Evolutionary conservation across 2,797 vertebrate genomes (phyloP), one percentile per base, ranked within the genome.

Genomic region (Stomatorhinus walkeri): DNA sequence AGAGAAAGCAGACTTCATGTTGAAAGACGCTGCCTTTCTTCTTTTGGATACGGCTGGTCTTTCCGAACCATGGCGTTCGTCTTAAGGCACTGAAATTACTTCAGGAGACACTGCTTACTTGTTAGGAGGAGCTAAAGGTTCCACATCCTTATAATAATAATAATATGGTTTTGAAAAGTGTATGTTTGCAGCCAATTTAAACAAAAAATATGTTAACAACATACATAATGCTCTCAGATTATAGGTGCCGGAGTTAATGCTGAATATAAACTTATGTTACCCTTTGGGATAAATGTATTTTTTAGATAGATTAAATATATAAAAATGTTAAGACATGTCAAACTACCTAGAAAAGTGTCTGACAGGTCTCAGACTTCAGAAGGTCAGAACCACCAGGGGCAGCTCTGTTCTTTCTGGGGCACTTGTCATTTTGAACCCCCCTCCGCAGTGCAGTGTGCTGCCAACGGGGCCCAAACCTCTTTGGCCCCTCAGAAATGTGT

Each of bases 1-100:
- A 87, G 14, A 16, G 85, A 87, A 87, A 87, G 85, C 85, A 87
- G 85, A 87, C 85, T 16, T 28, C 1, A 40, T 19, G 28, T 49
- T 28, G 9, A 72, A 24, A 72, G 51, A 54, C 6, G 48, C 40
- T 49, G 79, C 79, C 40, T 84, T 49, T 49, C 43, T 49, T 9
- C 3, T 84, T 51, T 49, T 22, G 43, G 9, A 51, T 4, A 79
- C 14, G 16, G 4, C 14, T 54, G 3, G 72, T 79, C 72, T 36
- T 16, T 43, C 79, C 46, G 0, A n/a, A 43, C 2, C 81, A 51
- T 28, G 16, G 16, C 9, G 5, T 49, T 40, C 76, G 0, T 48
- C n/a, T 49, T 12, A 84, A 12, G 49, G 22, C 10, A 51, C 81
- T 43, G 72, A 79, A 79, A 7, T 79, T 46, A n/a, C 8, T 36